Base-by-base conservation (phyloP, 2,888 invertebrate species). In the Spicauda simplicius region DNA sequence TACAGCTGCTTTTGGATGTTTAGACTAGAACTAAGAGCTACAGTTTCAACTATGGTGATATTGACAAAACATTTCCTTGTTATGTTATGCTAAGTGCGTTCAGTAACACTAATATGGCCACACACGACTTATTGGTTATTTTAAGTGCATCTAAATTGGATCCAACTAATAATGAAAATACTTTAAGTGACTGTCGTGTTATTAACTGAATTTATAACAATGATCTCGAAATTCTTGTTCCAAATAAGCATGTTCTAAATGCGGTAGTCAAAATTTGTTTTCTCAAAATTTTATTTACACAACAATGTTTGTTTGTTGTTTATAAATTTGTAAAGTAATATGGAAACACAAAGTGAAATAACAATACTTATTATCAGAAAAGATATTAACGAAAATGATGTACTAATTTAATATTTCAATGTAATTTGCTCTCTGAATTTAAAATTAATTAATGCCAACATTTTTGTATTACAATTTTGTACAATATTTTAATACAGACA, bases 381-480 rank as follows among this genome's bases (percentile, higher is more conserved):
- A 0, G 10, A 14, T 14, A 4, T 41, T 14, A 41, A 14, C 41
- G 1, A 2, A 1, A 14, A 14, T 57, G 18, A 25, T n/a, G 25
- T 45, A 30, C 30, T 56, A 62, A 67, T 33, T 33, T 33, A 33
- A 64, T 18, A 19, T 56, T 41, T 62, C 54, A 61, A 60, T 18
- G n/a, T 19, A 56, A 37, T 45, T 69, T 59, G 30, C 10, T 41
- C 4, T 37, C 53, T 62, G 20, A 53, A 54, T 70, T 65, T 58
- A 45, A 56, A 70, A 70, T 68, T 59, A 70, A 68, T 68, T 56
- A 66, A 25, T 59, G 59, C 41, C 30, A 64, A 33, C 56, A 63
- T 59, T 64, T 67, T 60, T 61, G 69, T 67, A 56, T 63, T 55
- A 55, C 37, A 52, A 67, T 19, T 62, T 69, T 55, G 41, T 53